Base-by-base conservation (phyloP, 2,888 invertebrate genomes). In the Ctena decussata region DNA sequence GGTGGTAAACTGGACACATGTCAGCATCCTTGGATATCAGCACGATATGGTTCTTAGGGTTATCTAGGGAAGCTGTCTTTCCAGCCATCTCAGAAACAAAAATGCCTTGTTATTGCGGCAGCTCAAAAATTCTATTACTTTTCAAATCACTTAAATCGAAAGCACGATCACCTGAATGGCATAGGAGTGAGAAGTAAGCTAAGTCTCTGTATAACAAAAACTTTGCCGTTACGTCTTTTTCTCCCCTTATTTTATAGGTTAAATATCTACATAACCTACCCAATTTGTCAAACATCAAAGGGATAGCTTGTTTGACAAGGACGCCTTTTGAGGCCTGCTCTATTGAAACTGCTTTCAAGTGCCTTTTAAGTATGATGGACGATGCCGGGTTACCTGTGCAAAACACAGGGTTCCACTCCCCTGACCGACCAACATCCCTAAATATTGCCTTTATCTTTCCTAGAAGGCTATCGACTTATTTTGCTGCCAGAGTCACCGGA, bases 241-340 rank as follows among this genome's bases (percentile, higher is more conserved):
- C 30, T 39, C 15, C 44, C 27, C 44, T n/a, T 72, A 41, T 41
- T 27, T 72, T 35, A 30, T 72, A 72, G 21, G 41, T 41, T 72
- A 72, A 41, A 41, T 72, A 72, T 72, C 72, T 15, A 72, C 72
- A 72, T n/a, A 72, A 27, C 21, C 21, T 53, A 5, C 12, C 53
- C n/a, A n/a, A n/a, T n/a, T n/a, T n/a, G n/a, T n/a, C n/a, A n/a
- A n/a, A n/a, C n/a, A n/a, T n/a, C n/a, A n/a, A n/a, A n/a, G n/a
- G n/a, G n/a, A n/a, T n/a, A n/a, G n/a, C n/a, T n/a, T n/a, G n/a
- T n/a, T n/a, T n/a, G n/a, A n/a, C n/a, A n/a, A n/a, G n/a, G n/a
- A n/a, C n/a, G n/a, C n/a, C n/a, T n/a, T n/a, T n/a, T n/a, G n/a
- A n/a, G n/a, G n/a, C n/a, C n/a, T n/a, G n/a, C n/a, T n/a, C n/a